Conservation (phyloP, 1,140 invertebrate species). For the Drosophila sechellia region DNA sequence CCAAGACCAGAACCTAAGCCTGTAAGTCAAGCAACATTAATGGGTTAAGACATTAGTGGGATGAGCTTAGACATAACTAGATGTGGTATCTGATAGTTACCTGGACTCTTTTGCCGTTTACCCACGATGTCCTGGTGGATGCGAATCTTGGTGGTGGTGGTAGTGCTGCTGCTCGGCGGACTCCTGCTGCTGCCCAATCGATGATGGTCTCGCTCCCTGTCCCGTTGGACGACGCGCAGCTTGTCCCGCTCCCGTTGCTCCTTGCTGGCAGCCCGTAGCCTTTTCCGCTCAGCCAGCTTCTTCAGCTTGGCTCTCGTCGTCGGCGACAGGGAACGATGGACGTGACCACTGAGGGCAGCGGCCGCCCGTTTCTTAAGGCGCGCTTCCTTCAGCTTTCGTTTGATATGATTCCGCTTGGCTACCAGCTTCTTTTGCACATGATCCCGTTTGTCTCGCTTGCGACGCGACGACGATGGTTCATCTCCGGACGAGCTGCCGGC, state of each 20-base stretch:
- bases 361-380: slow-evolving; percentile 77
- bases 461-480: slow-evolving; percentile 71
- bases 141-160: slow-evolving; percentile 79
- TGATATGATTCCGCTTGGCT: slow-evolving; percentile 78
- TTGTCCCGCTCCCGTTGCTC: slow-evolving; percentile 80
- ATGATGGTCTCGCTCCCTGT: slow-evolving; percentile 77
- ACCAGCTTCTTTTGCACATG: slow-evolving; percentile 81
- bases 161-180: slow-evolving; percentile 60
- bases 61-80: no score
- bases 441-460: slow-evolving; percentile 73
- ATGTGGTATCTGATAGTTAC: background rate
- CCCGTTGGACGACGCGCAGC: slow-evolving; percentile 63
- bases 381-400: slow-evolving; percentile 80
- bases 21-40: background rate
- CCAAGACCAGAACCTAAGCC: slow-evolving; percentile 16
- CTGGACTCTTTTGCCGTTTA: slow-evolving; percentile 76
- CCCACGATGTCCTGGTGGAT: slow-evolving; percentile 78
- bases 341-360: slow-evolving; percentile 67
- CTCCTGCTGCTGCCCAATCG: slow-evolving; percentile 70
- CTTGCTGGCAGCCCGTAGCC: slow-evolving; percentile 72
- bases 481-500: slow-evolving; percentile 73
- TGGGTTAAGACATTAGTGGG: background rate
- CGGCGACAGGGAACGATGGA: slow-evolving; percentile 70
- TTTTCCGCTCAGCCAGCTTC: slow-evolving; percentile 74
- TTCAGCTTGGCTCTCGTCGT: slow-evolving; percentile 77